phyloP scores from a whole-genome alignment of 2,113 vertebrate species.

The Halichoerus grypus region DNA sequence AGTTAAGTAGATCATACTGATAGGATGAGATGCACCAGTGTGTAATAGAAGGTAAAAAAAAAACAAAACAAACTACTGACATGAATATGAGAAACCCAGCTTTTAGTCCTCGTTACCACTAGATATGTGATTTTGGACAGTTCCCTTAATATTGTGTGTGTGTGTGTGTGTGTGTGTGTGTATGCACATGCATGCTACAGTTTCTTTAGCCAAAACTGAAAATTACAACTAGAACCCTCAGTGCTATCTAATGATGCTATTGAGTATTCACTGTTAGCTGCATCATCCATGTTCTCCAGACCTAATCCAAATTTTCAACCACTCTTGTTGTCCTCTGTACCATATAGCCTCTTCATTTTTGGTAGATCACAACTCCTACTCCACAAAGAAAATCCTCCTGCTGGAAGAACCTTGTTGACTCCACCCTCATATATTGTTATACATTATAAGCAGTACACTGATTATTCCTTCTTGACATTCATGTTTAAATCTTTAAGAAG shows the following conservation, averaged over 20 bases:
- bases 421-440: background rate
- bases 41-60: background rate
- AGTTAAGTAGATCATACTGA: conserved; percentile 19
- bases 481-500: background rate
- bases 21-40: background rate
- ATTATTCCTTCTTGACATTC: background rate
- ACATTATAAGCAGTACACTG: background rate
- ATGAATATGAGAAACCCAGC: background rate
- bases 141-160: background rate
- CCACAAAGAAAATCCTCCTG: background rate
- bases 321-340: background rate
- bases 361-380: background rate
- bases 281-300: background rate
- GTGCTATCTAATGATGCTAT: background rate
- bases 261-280: background rate
- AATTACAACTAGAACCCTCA: background rate
- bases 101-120: background rate
- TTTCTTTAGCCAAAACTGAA: background rate
- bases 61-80: background rate
- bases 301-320: background rate
- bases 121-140: background rate
- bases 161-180: background rate
- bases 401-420: background rate
- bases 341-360: background rate
- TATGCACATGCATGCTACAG: accelerated